These are phyloP conservation scores for Apostichopus leukothele DNA, from an alignment of 53 echinoderm and acorn worm species.

Conservation along the genomic window DNA sequence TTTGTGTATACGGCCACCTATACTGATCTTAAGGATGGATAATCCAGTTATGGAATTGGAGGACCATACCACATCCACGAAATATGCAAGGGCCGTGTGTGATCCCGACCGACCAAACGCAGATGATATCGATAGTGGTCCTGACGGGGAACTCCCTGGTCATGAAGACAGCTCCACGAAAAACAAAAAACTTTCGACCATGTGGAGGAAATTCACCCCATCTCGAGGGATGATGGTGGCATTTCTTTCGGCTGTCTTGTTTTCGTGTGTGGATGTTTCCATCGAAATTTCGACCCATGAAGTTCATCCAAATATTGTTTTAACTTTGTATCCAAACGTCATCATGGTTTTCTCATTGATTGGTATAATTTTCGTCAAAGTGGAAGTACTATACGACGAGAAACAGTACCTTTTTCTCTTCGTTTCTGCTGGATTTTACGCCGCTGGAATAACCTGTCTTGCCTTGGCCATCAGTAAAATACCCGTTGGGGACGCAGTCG, in stretches of 20 bases:
- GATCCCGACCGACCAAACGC: not conserved
- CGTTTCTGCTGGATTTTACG: constrained; percentile 9
- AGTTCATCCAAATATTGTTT: constrained; percentile 2
- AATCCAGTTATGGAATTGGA: not conserved
- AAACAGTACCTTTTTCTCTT: constrained; percentile 4
- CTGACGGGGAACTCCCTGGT: not conserved
- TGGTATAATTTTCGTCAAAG: not conserved
- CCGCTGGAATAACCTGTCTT: not conserved
- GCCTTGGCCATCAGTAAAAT: constrained; percentile 38
- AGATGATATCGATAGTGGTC: not conserved
- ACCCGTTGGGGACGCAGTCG: constrained; percentile 32
- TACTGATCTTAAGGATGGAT: not conserved
- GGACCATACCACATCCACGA: not conserved
- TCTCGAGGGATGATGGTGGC: constrained; percentile 41
- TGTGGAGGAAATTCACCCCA: not conserved
- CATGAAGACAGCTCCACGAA: not conserved
- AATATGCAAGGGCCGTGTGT: not conserved
- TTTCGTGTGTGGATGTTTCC: constrained; percentile 10
- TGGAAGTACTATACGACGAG: not conserved
- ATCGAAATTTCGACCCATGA: constrained; percentile 17
- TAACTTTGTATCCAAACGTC: not conserved
- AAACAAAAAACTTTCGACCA: not conserved
- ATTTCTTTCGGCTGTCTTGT: not conserved
- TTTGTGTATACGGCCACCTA: too few species aligned
- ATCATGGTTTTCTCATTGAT: not conserved